Percentiles rank a stretch among this genome's conserved stretches.
Conservation (phyloP, 1,140 invertebrate species). For the Drosophila funebris region DNA sequence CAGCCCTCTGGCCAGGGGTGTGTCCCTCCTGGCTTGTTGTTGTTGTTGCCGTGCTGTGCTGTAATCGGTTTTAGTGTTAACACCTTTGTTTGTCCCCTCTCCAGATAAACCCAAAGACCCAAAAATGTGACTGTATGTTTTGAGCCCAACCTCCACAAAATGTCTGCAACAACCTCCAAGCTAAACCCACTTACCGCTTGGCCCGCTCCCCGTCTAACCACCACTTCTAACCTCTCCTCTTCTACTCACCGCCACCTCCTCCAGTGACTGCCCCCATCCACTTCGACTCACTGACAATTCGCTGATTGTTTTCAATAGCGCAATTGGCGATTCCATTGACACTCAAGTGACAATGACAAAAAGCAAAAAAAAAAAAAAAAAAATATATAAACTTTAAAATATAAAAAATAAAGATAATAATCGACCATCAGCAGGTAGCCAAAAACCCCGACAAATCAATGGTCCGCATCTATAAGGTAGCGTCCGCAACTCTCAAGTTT, state of each 20-base stretch:
- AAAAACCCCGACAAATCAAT: slow-evolving; percentile 1
- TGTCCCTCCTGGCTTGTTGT: slow-evolving; percentile 20
- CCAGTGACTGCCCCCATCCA: neutral
- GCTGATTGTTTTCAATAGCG: slow-evolving; percentile 41
- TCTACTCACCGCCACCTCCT: neutral
- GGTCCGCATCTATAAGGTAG: neutral
- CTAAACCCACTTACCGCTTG: neutral
- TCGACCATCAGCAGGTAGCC: slow-evolving; percentile 25
- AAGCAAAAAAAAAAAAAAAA: neutral
- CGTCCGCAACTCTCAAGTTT: too few relatives aligned
- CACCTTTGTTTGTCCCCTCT: slow-evolving; percentile 34
- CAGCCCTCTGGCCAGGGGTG: slow-evolving; percentile 19
- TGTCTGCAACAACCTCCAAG: slow-evolving; percentile 27
- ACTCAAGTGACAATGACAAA: slow-evolving; percentile 32
- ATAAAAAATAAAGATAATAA: slow-evolving; percentile 16
- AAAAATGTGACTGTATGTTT: neutral
- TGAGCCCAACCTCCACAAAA: slow-evolving; percentile 25
- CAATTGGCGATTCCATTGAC: slow-evolving; percentile 48
- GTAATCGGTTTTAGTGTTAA: slow-evolving; percentile 55
- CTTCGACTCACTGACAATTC: slow-evolving; percentile 19
- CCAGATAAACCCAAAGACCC: slow-evolving; percentile 26
- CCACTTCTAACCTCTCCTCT: neutral
- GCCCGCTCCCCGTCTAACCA: neutral
- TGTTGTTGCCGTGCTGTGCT: slow-evolving; percentile 27
- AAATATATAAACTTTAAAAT: neutral